Evolutionary conservation across 1,140 invertebrate genomes (phyloP).

Genomic region (Monochamus saltuarius): DNA sequence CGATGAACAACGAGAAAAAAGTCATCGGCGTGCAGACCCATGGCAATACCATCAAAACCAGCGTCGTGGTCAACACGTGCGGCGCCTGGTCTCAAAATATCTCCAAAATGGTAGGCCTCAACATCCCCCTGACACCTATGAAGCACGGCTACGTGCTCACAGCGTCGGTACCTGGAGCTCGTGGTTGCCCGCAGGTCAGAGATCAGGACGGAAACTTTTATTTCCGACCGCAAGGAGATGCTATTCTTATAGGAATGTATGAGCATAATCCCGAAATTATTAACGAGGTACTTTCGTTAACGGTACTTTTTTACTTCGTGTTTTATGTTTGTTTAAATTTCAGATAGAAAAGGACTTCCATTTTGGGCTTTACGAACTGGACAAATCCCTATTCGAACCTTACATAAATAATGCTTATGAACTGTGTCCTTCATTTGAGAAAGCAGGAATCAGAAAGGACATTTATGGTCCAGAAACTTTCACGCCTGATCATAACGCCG

Average conservation of each 20-base stretch:
- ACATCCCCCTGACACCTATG: constrained; percentile 77
- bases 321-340: constrained; percentile 22
- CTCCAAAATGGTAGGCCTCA: constrained; percentile 67
- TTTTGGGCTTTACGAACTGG: constrained; percentile 82
- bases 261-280: constrained; percentile 81
- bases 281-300: constrained; percentile 63
- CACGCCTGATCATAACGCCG: constrained; percentile 85
- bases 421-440: constrained; percentile 70
- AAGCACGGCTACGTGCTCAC: constrained; percentile 88
- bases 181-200: constrained; percentile 75
- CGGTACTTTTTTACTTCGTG: not conserved
- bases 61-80: constrained; percentile 72
- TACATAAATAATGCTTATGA: constrained; percentile 73
- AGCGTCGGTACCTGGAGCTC: constrained; percentile 71
- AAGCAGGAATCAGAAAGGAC: constrained; percentile 79
- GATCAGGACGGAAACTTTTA: constrained; percentile 86
- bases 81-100: constrained; percentile 80
- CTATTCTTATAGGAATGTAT: constrained; percentile 82
- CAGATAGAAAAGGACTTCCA: constrained; percentile 73
- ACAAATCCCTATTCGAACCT: constrained; percentile 78
- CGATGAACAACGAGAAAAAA: constrained; percentile 58
- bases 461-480: constrained; percentile 86
- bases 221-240: constrained; percentile 79
- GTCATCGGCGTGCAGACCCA: constrained; percentile 75
- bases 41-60: constrained; percentile 68